Conservation (phyloP, 1,140 invertebrate species). For the Pogonus chalceus region DNA sequence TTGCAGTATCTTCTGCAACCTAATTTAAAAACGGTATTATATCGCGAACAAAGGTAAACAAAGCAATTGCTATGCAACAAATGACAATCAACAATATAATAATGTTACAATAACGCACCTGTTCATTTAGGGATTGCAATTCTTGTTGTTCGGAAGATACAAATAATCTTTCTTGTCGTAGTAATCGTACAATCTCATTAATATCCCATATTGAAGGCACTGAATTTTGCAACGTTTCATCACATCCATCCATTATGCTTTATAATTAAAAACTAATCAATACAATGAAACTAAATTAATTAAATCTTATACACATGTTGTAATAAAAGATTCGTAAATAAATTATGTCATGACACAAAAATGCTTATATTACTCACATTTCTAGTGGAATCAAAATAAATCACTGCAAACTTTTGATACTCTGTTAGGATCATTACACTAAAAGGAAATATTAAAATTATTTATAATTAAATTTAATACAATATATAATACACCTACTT, state of each 20-base stretch:
- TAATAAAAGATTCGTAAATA: neutral
- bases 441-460: no score
- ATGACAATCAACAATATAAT: conserved; percentile 15
- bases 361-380: neutral
- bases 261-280: neutral
- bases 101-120: conserved; percentile 38
- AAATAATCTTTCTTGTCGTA: conserved; percentile 64
- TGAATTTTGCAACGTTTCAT: conserved; percentile 3
- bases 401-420: neutral
- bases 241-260: conserved; percentile 1
- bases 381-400: neutral
- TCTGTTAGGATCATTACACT: neutral
- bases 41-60: neutral
- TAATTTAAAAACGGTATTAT: conserved; percentile 21
- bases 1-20: conserved; percentile 50
- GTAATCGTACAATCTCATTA: conserved; percentile 54
- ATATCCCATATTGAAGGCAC: conserved; percentile 41
- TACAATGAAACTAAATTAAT: neutral
- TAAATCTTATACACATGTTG: conserved; percentile 1
- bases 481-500: neutral
- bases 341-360: conserved; percentile 1
- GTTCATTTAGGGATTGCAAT: conserved; percentile 61
- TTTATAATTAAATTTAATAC: neutral
- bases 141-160: conserved; percentile 59
- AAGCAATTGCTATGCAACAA: conserved; percentile 4